Evolutionary conservation across 1,140 invertebrate genomes (phyloP).

Genomic region (Pseudomyrmex sp.): DNA sequence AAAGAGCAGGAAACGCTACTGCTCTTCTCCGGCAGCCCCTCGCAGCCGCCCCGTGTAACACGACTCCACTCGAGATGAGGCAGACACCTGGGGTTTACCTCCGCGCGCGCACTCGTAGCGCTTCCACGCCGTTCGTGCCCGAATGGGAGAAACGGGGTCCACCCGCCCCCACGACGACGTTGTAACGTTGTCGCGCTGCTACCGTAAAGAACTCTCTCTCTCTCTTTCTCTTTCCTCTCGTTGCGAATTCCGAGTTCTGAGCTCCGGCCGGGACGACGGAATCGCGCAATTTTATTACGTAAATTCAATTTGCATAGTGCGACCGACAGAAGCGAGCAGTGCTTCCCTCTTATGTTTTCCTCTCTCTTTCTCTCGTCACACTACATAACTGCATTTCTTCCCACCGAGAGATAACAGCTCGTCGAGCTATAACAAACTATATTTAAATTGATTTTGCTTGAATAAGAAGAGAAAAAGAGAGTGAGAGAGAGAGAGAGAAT

Average conservation of each 20-base stretch:
- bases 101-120: conserved; percentile 69
- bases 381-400: conserved; percentile 30
- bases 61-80: conserved; percentile 53
- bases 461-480: conserved; percentile 25
- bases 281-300: conserved; percentile 72
- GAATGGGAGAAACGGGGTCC: background rate
- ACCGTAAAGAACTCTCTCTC: conserved; percentile 45
- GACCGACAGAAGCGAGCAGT: conserved; percentile 11
- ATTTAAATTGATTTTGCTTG: conserved; percentile 62
- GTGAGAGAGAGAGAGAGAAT: no score
- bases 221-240: background rate
- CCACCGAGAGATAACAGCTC: conserved; percentile 62
- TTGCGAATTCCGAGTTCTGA: conserved; percentile 42
- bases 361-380: background rate
- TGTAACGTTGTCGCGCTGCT: background rate
- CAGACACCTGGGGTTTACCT: conserved; percentile 42
- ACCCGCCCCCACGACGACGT: no score
- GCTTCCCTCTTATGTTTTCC: no score
- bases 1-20: conserved; percentile 73
- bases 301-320: conserved; percentile 69
- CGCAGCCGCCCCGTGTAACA: conserved; percentile 58
- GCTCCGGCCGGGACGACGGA: conserved; percentile 30
- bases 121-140: conserved; percentile 45
- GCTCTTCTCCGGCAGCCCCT: conserved; percentile 50
- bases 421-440: conserved; percentile 67